Base-by-base conservation (phyloP, 1,140 invertebrate genomes). In the Drosophila lowei region DNA sequence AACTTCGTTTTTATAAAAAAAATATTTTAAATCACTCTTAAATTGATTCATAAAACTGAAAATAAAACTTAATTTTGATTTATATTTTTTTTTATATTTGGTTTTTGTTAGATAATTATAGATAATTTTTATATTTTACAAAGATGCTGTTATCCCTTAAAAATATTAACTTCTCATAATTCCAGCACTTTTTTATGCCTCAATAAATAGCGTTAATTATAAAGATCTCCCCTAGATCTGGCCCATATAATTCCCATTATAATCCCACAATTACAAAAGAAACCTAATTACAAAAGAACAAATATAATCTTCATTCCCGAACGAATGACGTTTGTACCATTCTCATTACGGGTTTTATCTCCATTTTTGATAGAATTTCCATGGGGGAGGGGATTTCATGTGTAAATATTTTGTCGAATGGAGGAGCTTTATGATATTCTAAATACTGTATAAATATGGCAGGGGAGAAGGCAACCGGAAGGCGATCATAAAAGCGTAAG, bases 361-460 rank as follows among this genome's bases (percentile, higher is more conserved):
- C 65, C 11, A 23, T n/a, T 48, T 71, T 71, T 71, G 67, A 60
- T 71, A 71, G 25, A 70, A 58, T 53, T 41, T 21, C 64, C 68
- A 70, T 56, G 38, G 42, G 52, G 34, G 7, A n/a, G 25, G 25
- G 34, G 23, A 38, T 21, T 18, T 7, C 21, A 53, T 43, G 42
- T 42, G 71, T 34, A 64, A 72, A 52, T 74, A 43, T 44, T 56
- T 38, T 58, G 23, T 38, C 16, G 18, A 72, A 38, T 73, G 50
- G 34, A 41, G 54, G 64, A 62, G 72, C 61, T 80, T 86, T 77
- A 85, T 86, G 77, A 71, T 86, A 61, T 81, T 80, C 65, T 75
- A 78, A 86, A 68, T 57, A 74, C 61, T 58, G 38, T 54, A 55
- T 79, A 88, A 88, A 83, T 85, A 88, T 88, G 75, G 83, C 67